Evolutionary conservation across 2,888 invertebrate genomes (phyloP), one percentile per base, ranked within the genome.

Genomic region (Lottia gigantea): DNA sequence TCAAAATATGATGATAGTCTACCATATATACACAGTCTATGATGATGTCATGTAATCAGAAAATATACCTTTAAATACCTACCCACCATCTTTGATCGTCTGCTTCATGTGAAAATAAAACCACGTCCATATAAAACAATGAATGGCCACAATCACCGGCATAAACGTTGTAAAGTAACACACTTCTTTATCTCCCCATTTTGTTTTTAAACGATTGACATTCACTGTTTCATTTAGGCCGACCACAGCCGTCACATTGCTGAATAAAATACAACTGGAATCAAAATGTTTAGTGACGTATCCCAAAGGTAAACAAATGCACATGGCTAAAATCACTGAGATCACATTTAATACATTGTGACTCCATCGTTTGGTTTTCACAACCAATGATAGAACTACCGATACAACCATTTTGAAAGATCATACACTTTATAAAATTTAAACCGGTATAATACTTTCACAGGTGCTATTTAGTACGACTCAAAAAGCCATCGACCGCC

Each of bases 111-210:
- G 61, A 16, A 68, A 16, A 31, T 49, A 68, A 31, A 68, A 68
- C 68, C 68, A 68, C 62, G 47, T 64, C 68, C 68, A 68, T 16
- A 68, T 64, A 14, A 68, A 68, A n/a, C 46, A 46, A 47, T 68
- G 68, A 31, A 63, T 23, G 16, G 68, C 63, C 26, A 64, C 68
- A 14, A 68, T 45, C 47, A 64, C 68, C 14, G 68, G 68, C 16
- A 68, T 19, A 40, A 62, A 68, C 3, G 47, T 68, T 2, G 46
- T 47, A 31, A 62, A 68, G 46, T 62, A 26, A 47, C 68, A 68
- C 25, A 46, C 12, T 26, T 47, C 46, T 26, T 62, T 47, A 25
- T 68, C 64, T 14, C 68, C 68, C 68, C 68, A 68, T 15, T 46
- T 64, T 2, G 68, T 62, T 8, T 61, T n/a, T 6, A 26, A 19